Base-by-base conservation (phyloP, 1,140 invertebrate species). In the Cydia pomonella region DNA sequence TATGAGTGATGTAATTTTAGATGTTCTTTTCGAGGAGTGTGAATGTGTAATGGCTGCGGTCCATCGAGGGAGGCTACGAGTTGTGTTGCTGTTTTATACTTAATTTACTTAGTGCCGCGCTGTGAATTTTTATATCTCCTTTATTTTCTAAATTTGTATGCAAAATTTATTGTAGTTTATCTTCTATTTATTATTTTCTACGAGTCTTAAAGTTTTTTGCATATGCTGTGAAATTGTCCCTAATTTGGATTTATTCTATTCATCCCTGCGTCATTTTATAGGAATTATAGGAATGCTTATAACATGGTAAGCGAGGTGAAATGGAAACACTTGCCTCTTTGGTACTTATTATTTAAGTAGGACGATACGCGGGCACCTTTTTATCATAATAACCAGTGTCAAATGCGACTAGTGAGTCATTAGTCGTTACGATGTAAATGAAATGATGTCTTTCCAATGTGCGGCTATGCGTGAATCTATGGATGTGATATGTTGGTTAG, bases 401-500 rank as follows among this genome's bases (percentile, higher is more conserved):
- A 69, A 69, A 69, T 18, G 27, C 27, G 29, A 69, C 29, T 69
- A 66, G 63, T 66, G 33, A 66, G 13, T 66, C 63, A 66, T 27
- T 66, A 66, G 25, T 27, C 62, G 21, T 27, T 63, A 63, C 23
- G 3, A 59, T 59, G 76, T 27, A 71, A 74, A 76, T 75, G 75
- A 73, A 79, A 76, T 79, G 41, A 84, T 81, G 82, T 86, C 76
- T 81, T 84, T 85, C 78, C 76, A 87, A 82, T 84, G 80, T 80
- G 79, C 82, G 87, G 85, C 86, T 91, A 86, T 86, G 83, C 80
- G 81, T 84, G 76, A 83, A 78, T 87, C 79, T 80, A 80, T 86
- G 84, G 84, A 90, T 92, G 91, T 92, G 89, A 92, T 91, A 91
- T 82, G 85, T 87, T 86, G 82, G 84, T 88, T 89, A 90, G 81